Evolutionary conservation across 1,140 invertebrate species (phyloP).

Genomic region (Latrodectus geometricus): DNA sequence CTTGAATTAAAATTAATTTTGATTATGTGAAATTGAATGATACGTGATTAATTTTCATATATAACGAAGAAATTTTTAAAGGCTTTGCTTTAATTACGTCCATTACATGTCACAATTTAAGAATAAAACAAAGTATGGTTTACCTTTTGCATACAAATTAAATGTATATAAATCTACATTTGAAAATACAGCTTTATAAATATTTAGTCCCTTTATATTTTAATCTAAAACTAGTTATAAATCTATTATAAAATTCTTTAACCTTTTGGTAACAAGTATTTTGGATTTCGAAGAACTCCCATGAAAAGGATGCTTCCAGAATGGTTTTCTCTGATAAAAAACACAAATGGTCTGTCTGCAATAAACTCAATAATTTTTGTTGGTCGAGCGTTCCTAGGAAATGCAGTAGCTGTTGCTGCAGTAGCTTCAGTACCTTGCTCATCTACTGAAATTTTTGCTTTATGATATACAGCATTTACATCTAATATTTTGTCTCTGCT

Average conservation of each 20-base stretch:
- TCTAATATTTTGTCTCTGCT: slow-evolving; percentile 22
- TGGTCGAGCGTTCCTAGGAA: slow-evolving; percentile 51
- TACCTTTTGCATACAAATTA: background rate
- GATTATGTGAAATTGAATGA: no score
- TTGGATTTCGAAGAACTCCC: slow-evolving; percentile 69
- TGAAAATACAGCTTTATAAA: background rate
- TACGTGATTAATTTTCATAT: no score
- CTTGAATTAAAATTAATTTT: no score
- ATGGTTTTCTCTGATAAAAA: slow-evolving; percentile 76
- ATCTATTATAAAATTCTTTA: no score
- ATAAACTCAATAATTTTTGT: slow-evolving; percentile 73
- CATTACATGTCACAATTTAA: no score
- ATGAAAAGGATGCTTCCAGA: slow-evolving; percentile 77
- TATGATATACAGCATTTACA: slow-evolving; percentile 76
- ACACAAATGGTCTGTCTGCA: slow-evolving; percentile 79
- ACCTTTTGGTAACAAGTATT: background rate
- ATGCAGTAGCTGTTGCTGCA: slow-evolving; percentile 74
- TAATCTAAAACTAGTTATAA: background rate
- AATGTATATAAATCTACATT: background rate
- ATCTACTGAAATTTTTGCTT: slow-evolving; percentile 83
- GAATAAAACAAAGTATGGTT: no score
- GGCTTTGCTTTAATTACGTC: no score
- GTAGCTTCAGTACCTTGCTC: slow-evolving; percentile 84
- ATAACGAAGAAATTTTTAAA: no score
- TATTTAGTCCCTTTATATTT: background rate